Base-by-base conservation (phyloP, 2,888 invertebrate genomes). In the Drosophila macrothrix region DNA sequence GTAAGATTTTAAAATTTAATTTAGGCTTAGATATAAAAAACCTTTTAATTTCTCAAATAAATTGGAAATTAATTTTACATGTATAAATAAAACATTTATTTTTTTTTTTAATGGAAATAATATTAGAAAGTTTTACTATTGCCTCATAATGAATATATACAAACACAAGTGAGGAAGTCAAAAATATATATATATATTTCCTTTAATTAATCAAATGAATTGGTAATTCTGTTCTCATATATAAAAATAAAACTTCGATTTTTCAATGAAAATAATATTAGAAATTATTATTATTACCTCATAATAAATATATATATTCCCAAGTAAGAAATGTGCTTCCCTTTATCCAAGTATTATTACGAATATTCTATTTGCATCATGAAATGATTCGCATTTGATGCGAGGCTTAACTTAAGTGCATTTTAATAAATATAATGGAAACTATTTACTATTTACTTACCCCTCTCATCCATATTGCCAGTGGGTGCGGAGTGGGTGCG, bases 381-480 rank as follows among this genome's bases (percentile, higher is more conserved):
- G n/a, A 37, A 33, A 33, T 19, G 39, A 22, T 33, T 22, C 49
- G 43, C 37, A 25, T 37, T 53, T 16, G n/a, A 55, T 28, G 62
- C 1, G 14, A n/a, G 19, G 39, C 65, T 60, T 43, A 63, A 12
- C 3, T 41, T 7, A 70, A 43, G 66, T 61, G 64, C 56, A 67
- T 56, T 67, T 39, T 28, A 25, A 50, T 74, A 53, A 60, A 60
- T 19, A 16, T 29, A n/a, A 29, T 31, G 22, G 37, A 28, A 37
- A 35, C 33, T n/a, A 58, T 58, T 50, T 50, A n/a, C 3, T 12
- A 29, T 56, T 49, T 19, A 90, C 92, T 92, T 85, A 92, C 92
- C 92, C 88, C 92, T 84, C 39, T 92, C 92, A n/a, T 92, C 91
- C 84, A 90, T 84, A 35, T 82, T 82, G 59, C 80, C 82, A 49